Evolutionary conservation across 2,888 invertebrate species (phyloP).

Genomic region (Empis livida): DNA sequence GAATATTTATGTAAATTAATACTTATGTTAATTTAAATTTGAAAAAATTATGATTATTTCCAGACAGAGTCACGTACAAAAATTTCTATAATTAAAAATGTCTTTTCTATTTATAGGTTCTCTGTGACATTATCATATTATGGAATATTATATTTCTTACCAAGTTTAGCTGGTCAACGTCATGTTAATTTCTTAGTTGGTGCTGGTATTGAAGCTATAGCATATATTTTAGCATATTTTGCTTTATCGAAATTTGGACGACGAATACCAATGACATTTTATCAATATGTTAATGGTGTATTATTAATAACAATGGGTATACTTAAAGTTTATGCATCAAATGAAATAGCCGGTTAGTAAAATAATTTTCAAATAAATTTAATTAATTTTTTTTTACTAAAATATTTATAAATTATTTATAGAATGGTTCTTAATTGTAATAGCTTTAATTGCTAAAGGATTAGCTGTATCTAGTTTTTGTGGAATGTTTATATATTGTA

Average conservation of each 20-base stretch:
- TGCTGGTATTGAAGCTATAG: slow-evolving; percentile 36
- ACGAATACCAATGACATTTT: slow-evolving; percentile 31
- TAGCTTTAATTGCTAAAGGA: slow-evolving; percentile 34
- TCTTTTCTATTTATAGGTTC: slow-evolving; percentile 22
- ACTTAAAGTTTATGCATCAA: background rate
- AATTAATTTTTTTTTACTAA: background rate
- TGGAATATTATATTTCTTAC: slow-evolving; percentile 32
- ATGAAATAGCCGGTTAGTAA: background rate
- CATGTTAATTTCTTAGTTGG: slow-evolving; percentile 39
- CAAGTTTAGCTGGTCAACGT: slow-evolving; percentile 35
- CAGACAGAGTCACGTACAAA: too few relatives aligned
- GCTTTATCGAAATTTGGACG: slow-evolving; percentile 34
- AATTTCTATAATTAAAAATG: too few relatives aligned
- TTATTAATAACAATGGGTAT: slow-evolving; percentile 32
- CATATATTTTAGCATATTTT: slow-evolving; percentile 32
- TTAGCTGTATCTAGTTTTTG: slow-evolving; percentile 37
- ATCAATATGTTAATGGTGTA: slow-evolving; percentile 31
- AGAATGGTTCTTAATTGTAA: slow-evolving; percentile 15
- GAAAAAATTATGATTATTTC: too few relatives aligned
- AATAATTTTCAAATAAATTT: background rate
- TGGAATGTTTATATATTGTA: slow-evolving; percentile 31
- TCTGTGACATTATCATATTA: slow-evolving; percentile 36
- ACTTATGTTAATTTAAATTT: too few relatives aligned
- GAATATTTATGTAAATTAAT: too few relatives aligned
- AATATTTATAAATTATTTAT: too few relatives aligned